These are phyloP conservation scores for Monomorium pharaonis DNA, from an alignment of 1,140 invertebrate genomes.

Conservation along the genomic window DNA sequence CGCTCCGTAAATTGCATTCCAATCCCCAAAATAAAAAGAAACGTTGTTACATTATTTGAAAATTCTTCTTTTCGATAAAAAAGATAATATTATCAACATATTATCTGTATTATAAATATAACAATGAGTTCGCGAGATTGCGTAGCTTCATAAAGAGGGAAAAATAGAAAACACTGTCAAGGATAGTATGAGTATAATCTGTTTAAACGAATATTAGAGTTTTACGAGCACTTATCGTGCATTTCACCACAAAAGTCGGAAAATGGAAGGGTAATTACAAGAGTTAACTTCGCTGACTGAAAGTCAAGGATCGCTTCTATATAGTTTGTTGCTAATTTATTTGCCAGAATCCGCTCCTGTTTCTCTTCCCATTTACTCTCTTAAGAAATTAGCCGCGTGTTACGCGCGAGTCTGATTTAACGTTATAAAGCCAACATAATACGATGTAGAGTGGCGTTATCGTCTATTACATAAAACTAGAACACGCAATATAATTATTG, in stretches of 20 bases:
- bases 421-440: background rate
- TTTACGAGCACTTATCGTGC: constrained; percentile 10
- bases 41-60: background rate
- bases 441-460: constrained; percentile 4
- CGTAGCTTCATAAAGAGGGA: background rate
- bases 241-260: constrained; percentile 40
- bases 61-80: constrained; percentile 1
- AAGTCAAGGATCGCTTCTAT: background rate
- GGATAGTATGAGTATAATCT: constrained; percentile 1
- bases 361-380: constrained; percentile 42
- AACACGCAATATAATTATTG: constrained; percentile 10
- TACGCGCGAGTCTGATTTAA: background rate
- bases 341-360: constrained; percentile 12
- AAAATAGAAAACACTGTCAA: background rate
- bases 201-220: constrained; percentile 13
- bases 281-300: constrained; percentile 30
- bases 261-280: constrained; percentile 36
- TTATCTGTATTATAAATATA: background rate
- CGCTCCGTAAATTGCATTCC: background rate
- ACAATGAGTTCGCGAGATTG: background rate
- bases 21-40: background rate
- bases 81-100: background rate
- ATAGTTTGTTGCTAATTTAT: constrained; percentile 41
- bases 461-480: constrained; percentile 17
- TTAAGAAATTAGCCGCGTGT: constrained; percentile 26